Evolutionary conservation across 2,888 invertebrate species (phyloP).

Genomic region (Mycalesis mineus): DNA sequence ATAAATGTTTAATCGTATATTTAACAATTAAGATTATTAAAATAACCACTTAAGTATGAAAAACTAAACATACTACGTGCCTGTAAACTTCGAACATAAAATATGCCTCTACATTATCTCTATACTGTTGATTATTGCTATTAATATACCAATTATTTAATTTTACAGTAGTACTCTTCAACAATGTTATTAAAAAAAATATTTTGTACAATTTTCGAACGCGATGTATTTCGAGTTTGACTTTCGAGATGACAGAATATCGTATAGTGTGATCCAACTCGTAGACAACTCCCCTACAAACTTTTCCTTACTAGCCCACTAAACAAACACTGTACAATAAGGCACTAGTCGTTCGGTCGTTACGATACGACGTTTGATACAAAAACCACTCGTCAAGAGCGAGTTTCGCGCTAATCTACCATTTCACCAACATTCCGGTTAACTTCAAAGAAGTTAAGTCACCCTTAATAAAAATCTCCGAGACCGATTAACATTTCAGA

Average conservation of each 20-base stretch:
- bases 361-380: constrained; percentile 15
- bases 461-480: constrained; percentile 57
- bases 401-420: constrained; percentile 27
- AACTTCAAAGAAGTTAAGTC: constrained; percentile 49
- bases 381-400: constrained; percentile 23
- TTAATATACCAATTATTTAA: no score
- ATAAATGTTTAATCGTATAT: background rate
- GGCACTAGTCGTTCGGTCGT: no score
- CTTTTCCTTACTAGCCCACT: constrained; percentile 20
- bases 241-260: constrained; percentile 4
- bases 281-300: constrained; percentile 7
- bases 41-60: no score
- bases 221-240: no score
- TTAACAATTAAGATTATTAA: no score
- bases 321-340: constrained; percentile 16
- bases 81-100: no score
- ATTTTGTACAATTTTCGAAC: no score
- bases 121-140: no score
- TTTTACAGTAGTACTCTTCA: no score
- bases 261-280: constrained; percentile 10
- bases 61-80: no score
- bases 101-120: no score
- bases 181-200: no score
- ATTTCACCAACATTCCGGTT: constrained; percentile 28
- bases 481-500: constrained; percentile 68